Base-by-base conservation (phyloP, 2,888 invertebrate genomes). In the Apeira syringaria region DNA sequence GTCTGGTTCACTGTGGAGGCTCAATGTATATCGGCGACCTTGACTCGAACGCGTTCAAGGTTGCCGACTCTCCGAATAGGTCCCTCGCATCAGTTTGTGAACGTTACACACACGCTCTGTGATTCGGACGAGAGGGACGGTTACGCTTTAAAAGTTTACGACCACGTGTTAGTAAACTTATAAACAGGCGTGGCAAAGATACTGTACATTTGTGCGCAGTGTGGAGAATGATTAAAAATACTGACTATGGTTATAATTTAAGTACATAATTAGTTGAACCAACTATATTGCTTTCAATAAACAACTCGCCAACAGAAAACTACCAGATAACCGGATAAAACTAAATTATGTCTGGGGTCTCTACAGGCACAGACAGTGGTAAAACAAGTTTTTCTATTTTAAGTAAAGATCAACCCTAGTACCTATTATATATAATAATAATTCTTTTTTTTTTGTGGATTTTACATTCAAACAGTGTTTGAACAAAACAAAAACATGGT, bases 41-140 rank as follows among this genome's bases (percentile, higher is more conserved):
- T 87, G 85, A 82, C 72, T 80, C 62, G 65, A 63, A 57, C 63
- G 55, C 64, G 57, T 69, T 77, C 83, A 86, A 85, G 81, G 84
- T 76, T 72, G 62, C 64, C 68, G 53, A 51, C 61, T 57, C 58
- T 49, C 57, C 45, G 53, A 64, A 53, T 60, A 54, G 53, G 50
- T 61, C 56, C 54, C 54, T 39, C 40, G 47, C 50, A 56, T 45
- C 47, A 54, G 51, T 57, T 59, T 48, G 56, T 62, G 48, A 56
- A 61, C 61, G 59, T 56, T 61, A 56, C 50, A 51, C 50, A 51
- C 55, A 50, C 52, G 47, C 49, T 47, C 50, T 43, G 42, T 36
- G 40, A 41, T 43, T 47, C 34, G 40, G 41, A 38, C 38, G 39
- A 45, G 36, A 47, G n/a, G n/a, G 50, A 53, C 58, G 56, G 57